Evolutionary conservation across 1,140 invertebrate species (phyloP), one percentile per base, ranked within the genome.

Genomic region (Octopus sinensis): DNA sequence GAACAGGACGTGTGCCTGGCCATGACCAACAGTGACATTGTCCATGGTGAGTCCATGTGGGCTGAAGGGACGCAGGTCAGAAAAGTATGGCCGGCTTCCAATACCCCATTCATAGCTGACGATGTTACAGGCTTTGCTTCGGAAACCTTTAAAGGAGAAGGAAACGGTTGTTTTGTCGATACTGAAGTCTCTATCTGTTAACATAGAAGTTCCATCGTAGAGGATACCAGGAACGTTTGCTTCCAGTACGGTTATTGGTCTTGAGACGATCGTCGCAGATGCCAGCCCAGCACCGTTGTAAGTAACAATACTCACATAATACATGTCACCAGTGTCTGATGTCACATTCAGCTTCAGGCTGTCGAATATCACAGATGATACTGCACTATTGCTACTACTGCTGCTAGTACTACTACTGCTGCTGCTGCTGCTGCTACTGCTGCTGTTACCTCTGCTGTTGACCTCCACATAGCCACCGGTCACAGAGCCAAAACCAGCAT

Each of bases 101-200:
- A 86, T 80, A 4, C 82, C 85, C 85, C 85, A 86, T 78, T 86
- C 84, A 79, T 84, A 86, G 17, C 82, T 73, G 6, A 79, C 78
- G 13, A 86, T 84, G 56, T 79, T 82, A 81, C 85, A 86, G 9
- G 82, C 82, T 75, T 85, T 80, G 80, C 84, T 85, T 79, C 83
- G 81, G 83, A 86, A 86, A 9, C 85, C 85, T 62, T 71, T 76
- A 79, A 86, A 86, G n/a, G 82, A 80, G 23, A 85, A 81, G n/a
- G 82, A 83, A 12, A 86, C 56, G 12, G 84, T 84, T 68, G 84
- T 78, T n/a, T 76, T 83, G 79, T 86, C 85, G 53, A 79, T 23
- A 0, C 81, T 82, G 78, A 80, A 86, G 43, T 86, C 82, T 0
- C 54, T n/a, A 81, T 86, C 85, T 1, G 79, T 53, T 6, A 79